Evolutionary conservation across 1,140 invertebrate genomes (phyloP).

Genomic region (Ericerus pela): DNA sequence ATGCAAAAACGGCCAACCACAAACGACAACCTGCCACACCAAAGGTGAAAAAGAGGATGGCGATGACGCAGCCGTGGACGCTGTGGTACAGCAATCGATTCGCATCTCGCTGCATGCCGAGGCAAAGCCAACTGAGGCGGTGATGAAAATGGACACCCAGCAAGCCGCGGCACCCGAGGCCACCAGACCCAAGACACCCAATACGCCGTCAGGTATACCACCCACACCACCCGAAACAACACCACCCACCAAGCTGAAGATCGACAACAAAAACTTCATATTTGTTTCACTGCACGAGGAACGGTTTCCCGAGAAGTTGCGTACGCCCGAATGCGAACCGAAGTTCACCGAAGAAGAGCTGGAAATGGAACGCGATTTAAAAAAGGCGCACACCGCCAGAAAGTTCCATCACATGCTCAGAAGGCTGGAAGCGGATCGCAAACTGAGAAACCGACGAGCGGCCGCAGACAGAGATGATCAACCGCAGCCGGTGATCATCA

Average conservation of each 20-base stretch:
- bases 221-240: background rate
- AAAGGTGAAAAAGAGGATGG: background rate
- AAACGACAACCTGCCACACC: too few relatives aligned
- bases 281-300: conserved; percentile 1
- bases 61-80: background rate
- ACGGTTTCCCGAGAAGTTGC: background rate
- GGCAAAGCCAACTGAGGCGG: too few relatives aligned
- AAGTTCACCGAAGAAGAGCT: background rate
- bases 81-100: background rate
- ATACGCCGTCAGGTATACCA: background rate
- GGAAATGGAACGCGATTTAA: background rate
- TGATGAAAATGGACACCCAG: too few relatives aligned
- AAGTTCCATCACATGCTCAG: background rate
- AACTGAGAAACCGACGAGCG: background rate
- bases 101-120: background rate
- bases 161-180: background rate
- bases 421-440: background rate
- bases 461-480: background rate
- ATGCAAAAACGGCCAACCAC: too few relatives aligned
- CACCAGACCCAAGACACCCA: background rate
- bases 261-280: conserved; percentile 1
- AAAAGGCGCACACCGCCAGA: background rate
- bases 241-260: background rate
- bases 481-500: background rate
- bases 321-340: background rate